phyloP scores from a whole-genome alignment of 2,888 invertebrate genomes.

The Magallana nippona region DNA sequence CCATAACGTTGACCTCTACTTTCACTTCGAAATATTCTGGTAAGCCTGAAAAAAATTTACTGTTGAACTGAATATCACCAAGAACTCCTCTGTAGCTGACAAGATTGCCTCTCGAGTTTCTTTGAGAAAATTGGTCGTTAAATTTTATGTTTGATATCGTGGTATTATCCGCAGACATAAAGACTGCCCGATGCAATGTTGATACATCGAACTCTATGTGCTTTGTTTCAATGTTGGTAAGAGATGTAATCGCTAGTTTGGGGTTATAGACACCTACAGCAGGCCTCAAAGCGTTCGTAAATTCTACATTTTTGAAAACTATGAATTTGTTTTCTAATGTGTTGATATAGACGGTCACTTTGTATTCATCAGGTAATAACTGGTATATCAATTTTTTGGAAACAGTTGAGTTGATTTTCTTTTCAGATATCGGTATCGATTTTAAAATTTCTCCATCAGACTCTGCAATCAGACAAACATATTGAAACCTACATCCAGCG shows the following conservation, averaged over 20 bases:
- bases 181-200: neutral
- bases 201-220: neutral
- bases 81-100: neutral
- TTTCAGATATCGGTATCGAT: neutral
- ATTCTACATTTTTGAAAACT: neutral
- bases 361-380: neutral
- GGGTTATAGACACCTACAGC: neutral
- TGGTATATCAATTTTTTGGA: neutral
- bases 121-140: neutral
- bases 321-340: neutral
- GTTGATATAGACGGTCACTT: neutral
- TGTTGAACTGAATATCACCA: neutral
- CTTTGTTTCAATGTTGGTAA: neutral
- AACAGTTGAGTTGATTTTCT: neutral
- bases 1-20: neutral
- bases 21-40: constrained; percentile 1
- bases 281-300: neutral
- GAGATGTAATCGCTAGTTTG: neutral
- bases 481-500: neutral
- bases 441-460: neutral
- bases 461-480: neutral
- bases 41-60: neutral
- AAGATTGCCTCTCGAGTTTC: neutral
- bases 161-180: neutral
- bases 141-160: neutral